These are phyloP conservation scores for Tethea ocularis DNA, from an alignment of 2,888 invertebrate species.

Conservation along the genomic window DNA sequence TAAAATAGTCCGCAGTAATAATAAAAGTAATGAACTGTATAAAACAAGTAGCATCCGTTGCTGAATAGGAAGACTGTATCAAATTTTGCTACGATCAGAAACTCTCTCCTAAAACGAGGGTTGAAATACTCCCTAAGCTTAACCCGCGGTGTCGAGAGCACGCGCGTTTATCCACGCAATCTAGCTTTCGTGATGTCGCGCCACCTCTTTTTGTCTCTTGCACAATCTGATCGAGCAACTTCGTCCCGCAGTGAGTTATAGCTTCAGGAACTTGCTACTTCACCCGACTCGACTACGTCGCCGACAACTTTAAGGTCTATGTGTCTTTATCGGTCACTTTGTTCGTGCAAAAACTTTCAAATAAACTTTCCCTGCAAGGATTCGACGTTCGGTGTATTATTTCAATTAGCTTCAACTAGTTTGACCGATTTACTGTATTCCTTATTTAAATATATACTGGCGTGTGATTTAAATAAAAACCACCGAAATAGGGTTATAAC, in stretches of 20 bases:
- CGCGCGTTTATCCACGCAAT: slow-evolving; percentile 63
- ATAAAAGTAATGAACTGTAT: neutral
- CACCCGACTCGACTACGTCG: slow-evolving; percentile 43
- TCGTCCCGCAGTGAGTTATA: slow-evolving; percentile 59
- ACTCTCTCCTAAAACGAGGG: slow-evolving; percentile 19
- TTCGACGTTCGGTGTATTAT: slow-evolving; percentile 14
- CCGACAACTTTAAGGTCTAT: slow-evolving; percentile 51
- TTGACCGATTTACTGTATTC: neutral
- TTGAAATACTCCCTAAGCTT: slow-evolving; percentile 43
- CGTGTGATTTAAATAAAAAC: slow-evolving; percentile 31
- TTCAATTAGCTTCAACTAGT: slow-evolving; percentile 27
- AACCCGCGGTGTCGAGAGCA: slow-evolving; percentile 48
- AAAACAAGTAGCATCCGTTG: neutral
- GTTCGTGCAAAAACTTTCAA: slow-evolving; percentile 36
- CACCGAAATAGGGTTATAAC: slow-evolving; percentile 55
- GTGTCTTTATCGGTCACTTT: slow-evolving; percentile 52
- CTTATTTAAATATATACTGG: slow-evolving; percentile 12
- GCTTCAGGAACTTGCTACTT: slow-evolving; percentile 61
- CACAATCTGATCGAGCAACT: slow-evolving; percentile 69
- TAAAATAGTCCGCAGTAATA: neutral
- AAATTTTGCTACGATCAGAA: slow-evolving; percentile 8
- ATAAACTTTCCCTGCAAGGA: slow-evolving; percentile 24
- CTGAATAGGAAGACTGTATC: slow-evolving; percentile 3
- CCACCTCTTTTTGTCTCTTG: slow-evolving; percentile 55
- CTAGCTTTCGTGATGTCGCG: slow-evolving; percentile 59